Evolutionary conservation across 2,888 invertebrate species (phyloP), one percentile per base, ranked within the genome.

Genomic region (Adineta ricciae): DNA sequence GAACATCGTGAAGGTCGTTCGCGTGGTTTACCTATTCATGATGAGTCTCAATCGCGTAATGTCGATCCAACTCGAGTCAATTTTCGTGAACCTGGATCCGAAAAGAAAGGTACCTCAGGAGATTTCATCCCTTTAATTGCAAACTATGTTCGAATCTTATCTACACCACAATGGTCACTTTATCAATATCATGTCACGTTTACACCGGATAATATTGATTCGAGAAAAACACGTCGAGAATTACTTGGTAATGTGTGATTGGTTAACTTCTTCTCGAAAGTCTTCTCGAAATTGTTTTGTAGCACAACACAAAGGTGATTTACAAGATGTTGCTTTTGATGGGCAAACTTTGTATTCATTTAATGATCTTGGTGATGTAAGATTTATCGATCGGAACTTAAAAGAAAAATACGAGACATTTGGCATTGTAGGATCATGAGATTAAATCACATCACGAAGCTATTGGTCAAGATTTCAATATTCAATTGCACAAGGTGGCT

Each of bases 121-220:
- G 83, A 78, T 7, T 85, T 86, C 1, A 46, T 89, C 5, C 87
- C 86, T 11, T 83, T 90, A 24, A 84, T 87, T 24, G 87, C 88
- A 38, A 90, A 90, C 86, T 89, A 88, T 86, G 90, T 89, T 87
- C 84, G 85, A 19, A 84, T 90, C 52, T 87, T 88, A 36, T 83
- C 64, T 21, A 86, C 87, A 49, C 88, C 88, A 21, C 87, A 88
- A 83, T 89, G 88, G 88, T 84, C 84, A 46, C 54, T 90, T 24
- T 90, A 88, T 84, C 90, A 90, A 86, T 90, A 90, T 85, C 88
- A 89, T 86, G 89, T 90, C 21, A 88, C 87, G 83, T 90, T 88
- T 87, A 87, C 87, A 21, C 90, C 90, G 19, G 87, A 87, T 78
- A 41, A 16, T 21, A 87, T 89, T 9, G 90, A 89, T 21, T 85